phyloP scores from a whole-genome alignment of 2,797 vertebrate species.

The Bradypodion ventrale region DNA sequence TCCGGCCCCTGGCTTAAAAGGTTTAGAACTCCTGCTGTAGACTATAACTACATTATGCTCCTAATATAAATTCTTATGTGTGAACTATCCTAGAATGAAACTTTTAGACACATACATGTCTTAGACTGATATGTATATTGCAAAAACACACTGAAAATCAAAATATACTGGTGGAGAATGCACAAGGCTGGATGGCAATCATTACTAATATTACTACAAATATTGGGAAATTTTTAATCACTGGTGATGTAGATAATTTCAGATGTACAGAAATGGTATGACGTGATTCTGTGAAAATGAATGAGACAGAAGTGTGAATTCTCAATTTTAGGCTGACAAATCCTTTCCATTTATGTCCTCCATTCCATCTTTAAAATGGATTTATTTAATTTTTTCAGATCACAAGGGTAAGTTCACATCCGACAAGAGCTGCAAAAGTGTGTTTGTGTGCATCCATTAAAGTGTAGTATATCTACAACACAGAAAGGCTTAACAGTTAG shows the following conservation, averaged over 20 bases:
- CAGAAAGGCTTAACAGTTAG: conserved; percentile 15
- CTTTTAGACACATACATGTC: conserved; percentile 33
- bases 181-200: conserved; percentile 56
- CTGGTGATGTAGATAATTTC: conserved; percentile 32
- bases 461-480: neutral
- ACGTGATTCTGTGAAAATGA: conserved; percentile 31
- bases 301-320: conserved; percentile 7
- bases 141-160: conserved; percentile 9
- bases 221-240: conserved; percentile 57
- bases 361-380: neutral
- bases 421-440: neutral
- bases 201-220: conserved; percentile 57
- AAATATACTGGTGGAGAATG: neutral
- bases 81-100: conserved; percentile 38
- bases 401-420: neutral
- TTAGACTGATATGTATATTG: conserved; percentile 44
- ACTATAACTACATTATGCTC: neutral
- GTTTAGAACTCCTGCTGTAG: too few relatives aligned
- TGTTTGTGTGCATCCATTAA: neutral
- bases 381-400: conserved; percentile 21
- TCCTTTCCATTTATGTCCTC: conserved; percentile 11
- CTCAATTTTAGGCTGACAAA: conserved; percentile 13
- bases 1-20: too few relatives aligned
- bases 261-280: conserved; percentile 15
- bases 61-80: conserved; percentile 24